Percentiles rank a stretch among this genome's conserved stretches.
phyloP scores from a whole-genome alignment of 1,140 invertebrate species.

The Atta texana region DNA sequence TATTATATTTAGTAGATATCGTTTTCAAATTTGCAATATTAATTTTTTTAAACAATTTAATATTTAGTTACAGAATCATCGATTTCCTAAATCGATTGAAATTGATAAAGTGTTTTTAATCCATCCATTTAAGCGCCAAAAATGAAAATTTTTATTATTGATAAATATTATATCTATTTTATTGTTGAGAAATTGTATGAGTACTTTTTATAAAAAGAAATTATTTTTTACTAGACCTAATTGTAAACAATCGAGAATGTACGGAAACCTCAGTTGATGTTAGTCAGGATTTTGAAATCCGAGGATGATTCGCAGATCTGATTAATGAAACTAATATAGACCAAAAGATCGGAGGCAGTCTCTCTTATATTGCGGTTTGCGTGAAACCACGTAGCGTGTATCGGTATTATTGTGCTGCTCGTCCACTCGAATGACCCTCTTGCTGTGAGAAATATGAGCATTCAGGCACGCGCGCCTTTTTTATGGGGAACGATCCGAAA shows the following conservation, averaged over 20 bases:
- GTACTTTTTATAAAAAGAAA: background rate
- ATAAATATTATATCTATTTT: background rate
- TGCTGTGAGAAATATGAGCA: background rate
- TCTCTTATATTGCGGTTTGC: conserved; percentile 9
- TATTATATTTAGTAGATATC: background rate
- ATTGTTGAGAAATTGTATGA: background rate
- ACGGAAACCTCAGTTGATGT: background rate
- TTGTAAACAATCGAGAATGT: background rate
- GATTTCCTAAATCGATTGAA: background rate
- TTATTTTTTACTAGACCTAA: background rate
- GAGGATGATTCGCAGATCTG: background rate
- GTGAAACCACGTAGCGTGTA: background rate
- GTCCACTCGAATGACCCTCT: background rate
- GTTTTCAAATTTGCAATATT: background rate
- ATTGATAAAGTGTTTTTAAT: background rate
- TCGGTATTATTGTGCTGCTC: conserved; percentile 32
- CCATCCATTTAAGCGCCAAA: background rate
- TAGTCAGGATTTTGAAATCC: conserved; percentile 26
- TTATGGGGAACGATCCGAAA: background rate
- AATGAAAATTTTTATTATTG: background rate
- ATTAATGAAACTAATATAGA: conserved; percentile 49
- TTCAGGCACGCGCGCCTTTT: background rate
- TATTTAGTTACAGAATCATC: background rate
- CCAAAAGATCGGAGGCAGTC: background rate
- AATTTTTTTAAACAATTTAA: background rate